Evolutionary conservation across 2,113 vertebrate species (phyloP), one percentile per base, ranked within the genome.

Genomic region (Coptodon rendalli): DNA sequence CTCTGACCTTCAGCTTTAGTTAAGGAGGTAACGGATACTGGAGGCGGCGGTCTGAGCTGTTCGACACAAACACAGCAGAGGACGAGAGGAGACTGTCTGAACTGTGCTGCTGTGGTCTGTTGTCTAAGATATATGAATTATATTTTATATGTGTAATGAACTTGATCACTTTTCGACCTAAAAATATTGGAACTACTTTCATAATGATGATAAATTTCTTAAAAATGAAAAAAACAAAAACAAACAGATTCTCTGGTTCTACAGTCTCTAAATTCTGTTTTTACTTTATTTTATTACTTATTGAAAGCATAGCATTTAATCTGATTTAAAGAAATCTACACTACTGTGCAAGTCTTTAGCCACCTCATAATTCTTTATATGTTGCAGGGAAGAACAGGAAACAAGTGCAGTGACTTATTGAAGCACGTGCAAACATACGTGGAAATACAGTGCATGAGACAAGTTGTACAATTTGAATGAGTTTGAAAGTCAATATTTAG

Each of bases 1-100:
- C 83, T 29, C 29, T 80, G 89, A 88, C 90, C 90, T 93, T 91
- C 61, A 83, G 61, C 83, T 66, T 31, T 24, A 66, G 80, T 87
- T 29, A 78, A 73, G 61, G 68, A 73, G 88, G 89, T 59, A 93
- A 90, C 61, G 5, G 83, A 94, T 85, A 90, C 80, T 38, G 48
- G n/a, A 86, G 36, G 45, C 76, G 84, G 87, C 2, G 29, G 85
- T 84, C 63, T 45, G 38, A 89, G 61, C 81, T 53, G 80, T 81
- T 80, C 17, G 52, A 68, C 80, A 24, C 82, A 38, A 68, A 78
- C 13, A 82, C 83, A 59, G 11, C 81, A 88, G 84, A 45, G 68
- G 43, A 61, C 16, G 43, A 52, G 22, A 84, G 29, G 29, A 22
- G 79, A 53, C 7, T 10, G 76, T 31, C 43, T 78, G 27, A 52